Percentiles rank a stretch among this genome's conserved stretches.
Evolutionary conservation across 2,797 vertebrate species (phyloP).

Genomic region (Betta splendens): DNA sequence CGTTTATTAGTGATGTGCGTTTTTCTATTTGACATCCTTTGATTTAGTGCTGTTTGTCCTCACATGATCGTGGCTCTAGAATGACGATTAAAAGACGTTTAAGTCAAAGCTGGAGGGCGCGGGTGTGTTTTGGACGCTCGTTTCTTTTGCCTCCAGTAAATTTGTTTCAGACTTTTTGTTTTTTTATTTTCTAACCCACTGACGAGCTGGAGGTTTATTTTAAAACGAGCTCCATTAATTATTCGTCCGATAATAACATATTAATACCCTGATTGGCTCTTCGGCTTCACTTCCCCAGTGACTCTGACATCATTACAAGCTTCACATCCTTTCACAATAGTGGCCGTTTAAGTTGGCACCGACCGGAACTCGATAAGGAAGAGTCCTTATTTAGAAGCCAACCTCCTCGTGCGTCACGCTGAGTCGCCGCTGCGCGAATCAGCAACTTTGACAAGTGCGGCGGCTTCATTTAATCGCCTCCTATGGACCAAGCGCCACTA

Average conservation of each 20-base stretch:
- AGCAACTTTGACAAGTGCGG: slow-evolving; percentile 49
- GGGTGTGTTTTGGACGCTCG: neutral
- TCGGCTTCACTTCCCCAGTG: neutral
- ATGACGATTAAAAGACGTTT: slow-evolving; percentile 9
- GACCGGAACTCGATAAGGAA: neutral
- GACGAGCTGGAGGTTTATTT: neutral
- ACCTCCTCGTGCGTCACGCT: slow-evolving; percentile 50
- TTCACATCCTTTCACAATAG: neutral
- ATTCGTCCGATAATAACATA: neutral
- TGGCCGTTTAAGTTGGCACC: neutral
- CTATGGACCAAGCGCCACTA: slow-evolving; percentile 44
- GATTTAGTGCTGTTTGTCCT: slow-evolving; percentile 25
- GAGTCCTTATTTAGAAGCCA: slow-evolving; percentile 34
- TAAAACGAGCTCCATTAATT: neutral
- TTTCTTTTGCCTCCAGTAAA: neutral
- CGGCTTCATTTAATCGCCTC: slow-evolving; percentile 19
- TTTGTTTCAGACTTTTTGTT: neutral
- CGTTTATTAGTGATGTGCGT: neutral
- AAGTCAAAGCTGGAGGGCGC: slow-evolving; percentile 1
- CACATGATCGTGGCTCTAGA: neutral
- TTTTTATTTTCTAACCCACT: neutral
- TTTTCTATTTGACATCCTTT: slow-evolving; percentile 18
- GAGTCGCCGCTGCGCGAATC: neutral
- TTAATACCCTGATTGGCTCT: neutral
- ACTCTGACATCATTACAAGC: neutral